Percentiles rank a stretch among this genome's conserved stretches.
Evolutionary conservation across 2,113 vertebrate species (phyloP).

Genomic region (Pseudorasbora parva): DNA sequence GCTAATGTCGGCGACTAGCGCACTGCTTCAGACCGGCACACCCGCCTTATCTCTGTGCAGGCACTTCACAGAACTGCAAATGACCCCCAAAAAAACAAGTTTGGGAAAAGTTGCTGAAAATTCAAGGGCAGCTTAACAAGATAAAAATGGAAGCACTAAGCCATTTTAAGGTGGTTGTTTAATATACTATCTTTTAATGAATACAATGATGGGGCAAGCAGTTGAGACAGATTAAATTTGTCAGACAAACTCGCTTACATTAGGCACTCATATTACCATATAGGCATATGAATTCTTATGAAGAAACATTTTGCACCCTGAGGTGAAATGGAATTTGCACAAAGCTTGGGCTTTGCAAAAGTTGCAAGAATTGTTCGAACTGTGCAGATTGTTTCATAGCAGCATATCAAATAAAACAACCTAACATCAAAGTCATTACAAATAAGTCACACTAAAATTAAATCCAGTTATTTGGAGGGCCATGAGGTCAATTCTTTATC

Average conservation of each 20-base stretch:
- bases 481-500: background rate
- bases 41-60: slow-evolving; percentile 20
- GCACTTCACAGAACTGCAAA: slow-evolving; percentile 13
- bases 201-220: background rate
- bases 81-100: slow-evolving; percentile 17
- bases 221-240: slow-evolving; percentile 30
- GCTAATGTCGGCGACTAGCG: slow-evolving; percentile 50
- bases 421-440: background rate
- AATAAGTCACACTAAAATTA: background rate
- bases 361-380: background rate
- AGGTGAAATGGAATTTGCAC: background rate
- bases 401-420: background rate
- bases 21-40: slow-evolving; percentile 7
- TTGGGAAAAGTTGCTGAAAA: slow-evolving; percentile 31
- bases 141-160: slow-evolving; percentile 27
- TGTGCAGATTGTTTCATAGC: background rate
- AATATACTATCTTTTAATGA: slow-evolving; percentile 31
- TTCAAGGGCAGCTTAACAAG: slow-evolving; percentile 36
- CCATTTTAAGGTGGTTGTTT: slow-evolving; percentile 29
- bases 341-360: background rate
- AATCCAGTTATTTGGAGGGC: background rate
- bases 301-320: slow-evolving; percentile 15
- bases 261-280: slow-evolving; percentile 8
- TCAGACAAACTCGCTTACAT: slow-evolving; percentile 19
- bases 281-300: background rate